Evolutionary conservation across 2,113 vertebrate species (phyloP).

Genomic region (Zapus hudsonius): DNA sequence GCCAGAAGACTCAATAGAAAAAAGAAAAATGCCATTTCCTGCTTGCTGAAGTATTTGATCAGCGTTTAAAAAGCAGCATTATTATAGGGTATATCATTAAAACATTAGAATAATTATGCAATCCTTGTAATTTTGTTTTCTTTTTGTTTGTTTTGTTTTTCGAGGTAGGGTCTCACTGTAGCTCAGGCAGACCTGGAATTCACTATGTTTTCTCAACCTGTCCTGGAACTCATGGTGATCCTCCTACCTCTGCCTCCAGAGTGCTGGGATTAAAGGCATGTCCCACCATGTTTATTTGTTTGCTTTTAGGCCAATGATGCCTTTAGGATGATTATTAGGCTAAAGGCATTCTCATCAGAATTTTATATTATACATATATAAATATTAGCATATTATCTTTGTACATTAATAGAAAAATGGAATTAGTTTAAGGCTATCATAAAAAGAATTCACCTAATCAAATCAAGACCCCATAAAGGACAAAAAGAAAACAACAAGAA

Average conservation of each 20-base stretch:
- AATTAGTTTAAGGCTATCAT: background rate
- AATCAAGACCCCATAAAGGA: background rate
- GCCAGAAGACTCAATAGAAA: background rate
- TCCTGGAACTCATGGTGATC: too few species aligned
- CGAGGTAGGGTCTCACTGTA: too few species aligned
- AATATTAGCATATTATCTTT: background rate
- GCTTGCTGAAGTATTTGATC: background rate
- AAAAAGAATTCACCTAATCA: slow-evolving; percentile 1
- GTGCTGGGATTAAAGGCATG: too few species aligned
- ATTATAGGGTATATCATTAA: background rate
- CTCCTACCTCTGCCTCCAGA: too few species aligned
- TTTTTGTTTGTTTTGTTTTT: too few species aligned
- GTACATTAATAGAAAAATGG: background rate
- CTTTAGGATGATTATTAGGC: background rate
- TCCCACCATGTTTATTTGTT: too few species aligned
- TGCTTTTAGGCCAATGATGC: background rate
- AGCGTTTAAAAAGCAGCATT: background rate
- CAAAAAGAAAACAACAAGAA: background rate
- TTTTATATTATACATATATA: background rate
- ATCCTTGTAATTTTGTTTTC: background rate
- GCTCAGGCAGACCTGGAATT: too few species aligned
- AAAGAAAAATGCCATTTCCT: background rate
- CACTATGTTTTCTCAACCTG: too few species aligned
- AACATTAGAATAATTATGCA: slow-evolving; percentile 2
- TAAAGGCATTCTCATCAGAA: background rate